phyloP scores from a whole-genome alignment of 2,797 vertebrate species.

The Pseudotriccus pelzelni region DNA sequence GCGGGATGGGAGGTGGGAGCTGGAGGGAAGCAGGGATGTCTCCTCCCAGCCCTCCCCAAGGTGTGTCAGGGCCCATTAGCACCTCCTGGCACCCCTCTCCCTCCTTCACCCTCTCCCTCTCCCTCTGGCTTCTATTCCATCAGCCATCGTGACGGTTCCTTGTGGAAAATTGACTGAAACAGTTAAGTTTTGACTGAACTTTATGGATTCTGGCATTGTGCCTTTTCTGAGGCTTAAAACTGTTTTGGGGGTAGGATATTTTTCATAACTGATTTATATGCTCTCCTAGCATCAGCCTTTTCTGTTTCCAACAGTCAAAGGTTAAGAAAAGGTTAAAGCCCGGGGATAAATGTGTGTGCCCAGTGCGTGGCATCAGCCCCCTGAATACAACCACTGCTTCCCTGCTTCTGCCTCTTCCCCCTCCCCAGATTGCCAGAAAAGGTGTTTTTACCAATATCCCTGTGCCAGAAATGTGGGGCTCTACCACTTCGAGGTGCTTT shows the following conservation, averaged over 20 bases:
- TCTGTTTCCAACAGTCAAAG: background rate
- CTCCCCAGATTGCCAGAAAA: background rate
- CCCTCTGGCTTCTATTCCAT: background rate
- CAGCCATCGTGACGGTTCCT: rapidly evolving
- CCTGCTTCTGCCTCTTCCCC: background rate
- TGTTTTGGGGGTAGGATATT: background rate
- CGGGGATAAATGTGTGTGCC: background rate
- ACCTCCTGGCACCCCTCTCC: background rate
- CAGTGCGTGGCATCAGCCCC: background rate
- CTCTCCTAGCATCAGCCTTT: background rate
- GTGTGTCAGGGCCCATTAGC: background rate
- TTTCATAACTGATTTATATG: background rate
- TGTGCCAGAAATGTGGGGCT: rapidly evolving
- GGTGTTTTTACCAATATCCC: background rate
- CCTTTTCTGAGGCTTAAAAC: background rate
- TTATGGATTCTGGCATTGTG: background rate
- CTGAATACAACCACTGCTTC: background rate
- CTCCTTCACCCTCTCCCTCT: background rate
- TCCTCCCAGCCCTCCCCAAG: background rate
- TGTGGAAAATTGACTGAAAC: rapidly evolving
- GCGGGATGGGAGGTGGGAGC: background rate
- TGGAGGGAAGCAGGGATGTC: background rate
- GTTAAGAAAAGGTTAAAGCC: background rate
- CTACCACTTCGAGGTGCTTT: background rate
- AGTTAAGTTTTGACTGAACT: background rate